Evolutionary conservation across 2,888 invertebrate species (phyloP), one percentile per base, ranked within the genome.

Genomic region (Sinodicranocentrus sp.): DNA sequence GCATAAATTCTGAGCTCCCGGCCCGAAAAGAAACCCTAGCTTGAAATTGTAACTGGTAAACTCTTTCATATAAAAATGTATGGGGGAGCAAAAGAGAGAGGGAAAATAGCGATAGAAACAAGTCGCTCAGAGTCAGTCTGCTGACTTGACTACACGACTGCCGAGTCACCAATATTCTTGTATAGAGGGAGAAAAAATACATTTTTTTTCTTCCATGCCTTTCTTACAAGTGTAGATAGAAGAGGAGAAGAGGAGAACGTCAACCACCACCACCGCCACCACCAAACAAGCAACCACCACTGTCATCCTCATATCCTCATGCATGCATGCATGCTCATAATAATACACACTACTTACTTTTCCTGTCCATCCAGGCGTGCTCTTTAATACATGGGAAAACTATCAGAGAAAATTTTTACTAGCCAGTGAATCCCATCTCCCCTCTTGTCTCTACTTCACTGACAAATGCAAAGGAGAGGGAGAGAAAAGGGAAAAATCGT

Each of bases 1-100:
- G 87, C 86, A 87, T 85, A 87, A 86, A 86, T 82, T 76, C 76
- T 76, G 82, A 76, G 76, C 76, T 82, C 82, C 68, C 61, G 79
- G 73, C 73, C 73, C 73, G 73, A 73, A 61, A 61, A 61, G 73
- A 73, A 73, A 73, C 73, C 73, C 73, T 44, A 73, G 61, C 73
- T 71, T 25, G 21, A 57, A 71, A 71, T 48, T 48, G 48, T 44
- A 48, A 17, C 15, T 39, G 19, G 67, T 44, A 67, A 33, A 10
- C 33, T 33, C 39, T 21, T 6, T 39, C 39, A 61, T 25, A 23
- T 28, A 48, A 1, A 21, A 8, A 63, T 19, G 33, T 63, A 63
- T 8, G 23, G 19, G 21, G 17, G 23, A 23, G 21, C 23, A 67
- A 1, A 39, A 8, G 6, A 39, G 6, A 23, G 43, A 67, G 25